Percentiles rank a stretch among this genome's conserved stretches.
Evolutionary conservation across 2,113 vertebrate genomes (phyloP).

Genomic region (Antigone vipio): DNA sequence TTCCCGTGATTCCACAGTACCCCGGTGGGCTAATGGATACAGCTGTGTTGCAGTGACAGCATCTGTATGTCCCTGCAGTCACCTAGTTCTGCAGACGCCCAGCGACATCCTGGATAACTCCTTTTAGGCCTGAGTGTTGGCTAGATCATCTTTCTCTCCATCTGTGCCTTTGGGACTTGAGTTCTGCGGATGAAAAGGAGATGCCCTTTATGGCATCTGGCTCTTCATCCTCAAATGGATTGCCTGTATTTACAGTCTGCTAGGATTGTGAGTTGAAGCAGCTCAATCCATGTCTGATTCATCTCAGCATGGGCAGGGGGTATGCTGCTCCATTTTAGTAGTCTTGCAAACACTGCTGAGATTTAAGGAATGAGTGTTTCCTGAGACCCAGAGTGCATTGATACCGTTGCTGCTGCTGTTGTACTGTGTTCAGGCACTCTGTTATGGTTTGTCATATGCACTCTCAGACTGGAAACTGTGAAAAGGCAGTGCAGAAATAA

Average conservation of each 20-base stretch:
- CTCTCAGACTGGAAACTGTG: not conserved
- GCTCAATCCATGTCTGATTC: not conserved
- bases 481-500: not conserved
- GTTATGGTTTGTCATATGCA: not conserved
- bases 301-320: not conserved
- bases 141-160: not conserved
- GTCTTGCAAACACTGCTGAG: not conserved
- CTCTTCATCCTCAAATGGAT: not conserved
- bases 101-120: not conserved
- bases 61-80: not conserved
- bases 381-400: not conserved
- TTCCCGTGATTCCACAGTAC: not conserved
- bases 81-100: not conserved
- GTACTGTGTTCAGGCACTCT: not conserved
- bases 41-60: not conserved
- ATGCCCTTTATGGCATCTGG: not conserved
- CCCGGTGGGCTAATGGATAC: not conserved
- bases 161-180: not conserved
- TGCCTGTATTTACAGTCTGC: not conserved
- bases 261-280: not conserved
- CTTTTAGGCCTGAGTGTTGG: not conserved
- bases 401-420: not conserved
- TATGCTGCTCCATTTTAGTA: not conserved
- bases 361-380: not conserved
- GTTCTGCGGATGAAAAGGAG: not conserved